Percentiles rank a stretch among this genome's conserved stretches.
Conservation (phyloP, 2,113 vertebrate species). For the Pituophis catenifer region DNA sequence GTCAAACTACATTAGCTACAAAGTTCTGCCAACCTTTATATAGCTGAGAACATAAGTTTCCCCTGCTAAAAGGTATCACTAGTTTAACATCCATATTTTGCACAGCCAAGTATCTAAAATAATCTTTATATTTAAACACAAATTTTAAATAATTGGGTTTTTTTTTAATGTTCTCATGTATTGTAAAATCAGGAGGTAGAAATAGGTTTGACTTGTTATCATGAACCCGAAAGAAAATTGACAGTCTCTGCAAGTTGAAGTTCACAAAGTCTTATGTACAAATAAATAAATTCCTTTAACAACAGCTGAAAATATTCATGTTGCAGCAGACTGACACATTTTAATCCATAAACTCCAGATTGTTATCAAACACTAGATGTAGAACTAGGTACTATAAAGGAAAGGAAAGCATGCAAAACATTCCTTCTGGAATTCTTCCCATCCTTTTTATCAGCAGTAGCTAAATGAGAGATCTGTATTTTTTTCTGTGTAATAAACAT, state of each 20-base stretch:
- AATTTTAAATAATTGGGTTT: not conserved
- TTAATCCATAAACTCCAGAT: not conserved
- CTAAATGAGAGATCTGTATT: not conserved
- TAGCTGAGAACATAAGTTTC: not conserved
- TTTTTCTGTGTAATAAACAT: not conserved
- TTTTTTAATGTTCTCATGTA: not conserved
- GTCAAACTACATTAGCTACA: not conserved
- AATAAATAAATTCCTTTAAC: not conserved
- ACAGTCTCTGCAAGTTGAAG: not conserved
- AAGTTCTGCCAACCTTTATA: not conserved
- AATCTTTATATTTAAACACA: not conserved
- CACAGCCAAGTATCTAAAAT: not conserved
- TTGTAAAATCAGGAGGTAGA: not conserved
- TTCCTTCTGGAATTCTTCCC: not conserved
- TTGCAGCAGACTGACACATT: not conserved
- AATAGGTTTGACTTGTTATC: not conserved
- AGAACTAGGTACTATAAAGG: not conserved
- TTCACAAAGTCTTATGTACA: not conserved
- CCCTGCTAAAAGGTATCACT: not conserved
- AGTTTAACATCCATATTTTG: not conserved
- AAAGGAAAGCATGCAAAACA: not conserved
- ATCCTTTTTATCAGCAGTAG: not conserved
- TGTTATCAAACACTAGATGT: not conserved
- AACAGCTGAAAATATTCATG: not conserved
- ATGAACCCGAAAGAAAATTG: not conserved